phyloP scores from a whole-genome alignment of 2,888 invertebrate genomes.

The Phymatocera aterrima region DNA sequence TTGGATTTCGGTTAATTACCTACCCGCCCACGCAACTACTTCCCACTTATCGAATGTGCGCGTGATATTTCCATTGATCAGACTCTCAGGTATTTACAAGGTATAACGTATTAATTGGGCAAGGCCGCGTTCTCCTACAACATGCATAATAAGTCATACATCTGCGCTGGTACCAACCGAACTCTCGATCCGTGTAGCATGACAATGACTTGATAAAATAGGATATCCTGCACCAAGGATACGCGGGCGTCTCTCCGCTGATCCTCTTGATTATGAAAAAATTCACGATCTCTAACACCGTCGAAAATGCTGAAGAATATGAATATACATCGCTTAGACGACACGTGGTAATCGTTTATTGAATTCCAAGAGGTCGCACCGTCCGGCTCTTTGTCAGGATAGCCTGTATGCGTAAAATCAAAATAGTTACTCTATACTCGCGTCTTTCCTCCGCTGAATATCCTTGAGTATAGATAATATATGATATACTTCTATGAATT shows the following conservation, averaged over 20 bases:
- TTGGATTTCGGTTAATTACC: slow-evolving; percentile 21
- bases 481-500: background rate
- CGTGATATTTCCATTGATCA: background rate
- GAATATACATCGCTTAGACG: background rate
- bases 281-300: background rate
- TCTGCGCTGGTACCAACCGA: background rate
- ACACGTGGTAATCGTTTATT: background rate
- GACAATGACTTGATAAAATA: background rate
- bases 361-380: slow-evolving; percentile 8
- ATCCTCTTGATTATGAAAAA: slow-evolving; percentile 16
- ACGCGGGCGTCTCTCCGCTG: background rate
- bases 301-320: background rate
- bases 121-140: slow-evolving; percentile 7
- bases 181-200: background rate
- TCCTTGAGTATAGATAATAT: slow-evolving; percentile 3
- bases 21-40: slow-evolving; percentile 32
- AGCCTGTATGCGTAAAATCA: background rate
- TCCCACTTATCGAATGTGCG: background rate
- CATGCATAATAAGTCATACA: background rate
- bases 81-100: background rate
- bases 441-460: background rate
- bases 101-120: background rate
- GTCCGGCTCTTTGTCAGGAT: background rate
- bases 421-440: background rate
- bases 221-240: background rate